A percentile compares a stretch with the other conserved stretches of the same genome.
Conservation (phyloP, 2,888 invertebrate species). For the Noctua fimbriata region DNA sequence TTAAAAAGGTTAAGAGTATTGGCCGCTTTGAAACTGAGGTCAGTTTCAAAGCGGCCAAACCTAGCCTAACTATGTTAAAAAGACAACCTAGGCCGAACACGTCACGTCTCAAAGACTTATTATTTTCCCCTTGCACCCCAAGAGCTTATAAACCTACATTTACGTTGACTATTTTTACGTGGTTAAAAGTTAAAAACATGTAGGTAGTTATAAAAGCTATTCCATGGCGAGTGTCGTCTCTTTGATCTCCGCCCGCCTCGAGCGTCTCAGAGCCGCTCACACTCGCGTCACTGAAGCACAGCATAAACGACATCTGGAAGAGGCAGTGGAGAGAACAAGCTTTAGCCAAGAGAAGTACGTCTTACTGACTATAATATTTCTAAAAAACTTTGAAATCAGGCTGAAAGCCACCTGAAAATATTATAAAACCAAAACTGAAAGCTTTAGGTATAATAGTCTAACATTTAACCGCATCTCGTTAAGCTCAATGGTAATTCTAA, state of each 20-base stretch:
- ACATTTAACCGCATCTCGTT: too few species aligned
- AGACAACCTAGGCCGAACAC: background rate
- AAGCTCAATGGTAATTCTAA: background rate
- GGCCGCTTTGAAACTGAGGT: background rate
- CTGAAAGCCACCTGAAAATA: too few species aligned
- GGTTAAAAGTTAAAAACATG: background rate
- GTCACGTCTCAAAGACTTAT: background rate
- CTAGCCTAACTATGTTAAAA: too few species aligned
- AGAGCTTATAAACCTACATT: background rate
- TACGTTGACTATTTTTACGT: background rate
- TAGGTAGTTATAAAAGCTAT: slow-evolving; percentile 9
- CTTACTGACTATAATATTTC: too few species aligned
- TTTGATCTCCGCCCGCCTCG: slow-evolving; percentile 26
- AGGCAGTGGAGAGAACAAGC: background rate
- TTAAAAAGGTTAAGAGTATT: background rate
- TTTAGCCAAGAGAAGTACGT: too few species aligned
- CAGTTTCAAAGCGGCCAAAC: too few species aligned
- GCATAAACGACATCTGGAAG: too few species aligned
- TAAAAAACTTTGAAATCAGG: background rate
- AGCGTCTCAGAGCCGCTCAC: background rate
- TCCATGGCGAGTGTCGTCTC: background rate
- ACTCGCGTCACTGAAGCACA: background rate
- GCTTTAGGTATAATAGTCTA: too few species aligned
- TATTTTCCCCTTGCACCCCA: background rate
- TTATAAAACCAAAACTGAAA: too few species aligned